Evolutionary conservation across 1,140 invertebrate genomes (phyloP).

Genomic region (Drosophila biarmipes): DNA sequence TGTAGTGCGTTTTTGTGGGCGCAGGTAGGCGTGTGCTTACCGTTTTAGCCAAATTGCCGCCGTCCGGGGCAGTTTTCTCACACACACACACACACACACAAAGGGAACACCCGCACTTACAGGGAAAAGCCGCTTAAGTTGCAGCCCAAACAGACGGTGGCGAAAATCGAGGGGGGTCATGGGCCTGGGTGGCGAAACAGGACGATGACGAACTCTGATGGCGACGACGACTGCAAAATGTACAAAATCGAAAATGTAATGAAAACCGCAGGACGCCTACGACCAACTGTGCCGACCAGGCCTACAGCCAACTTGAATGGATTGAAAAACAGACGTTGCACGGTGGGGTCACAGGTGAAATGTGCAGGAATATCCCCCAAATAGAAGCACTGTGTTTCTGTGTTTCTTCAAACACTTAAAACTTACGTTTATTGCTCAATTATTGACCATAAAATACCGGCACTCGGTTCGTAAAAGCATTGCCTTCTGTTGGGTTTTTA

Average conservation of each 20-base stretch:
- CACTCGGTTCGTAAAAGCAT: constrained; percentile 1
- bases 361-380: constrained; percentile 1
- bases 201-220: constrained; percentile 33
- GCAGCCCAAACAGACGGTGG: constrained; percentile 44
- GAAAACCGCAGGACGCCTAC: constrained; percentile 71
- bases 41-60: constrained; percentile 81
- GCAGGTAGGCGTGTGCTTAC: constrained; percentile 76
- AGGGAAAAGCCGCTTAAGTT: constrained; percentile 76
- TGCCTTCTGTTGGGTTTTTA: neutral
- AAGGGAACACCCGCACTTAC: constrained; percentile 18
- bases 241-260: constrained; percentile 79
- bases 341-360: constrained; percentile 28
- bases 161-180: neutral
- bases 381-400: neutral
- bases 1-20: constrained; percentile 77
- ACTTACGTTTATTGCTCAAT: constrained; percentile 13
- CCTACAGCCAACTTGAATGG: constrained; percentile 48
- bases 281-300: constrained; percentile 45
- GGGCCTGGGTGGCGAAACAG: constrained; percentile 11
- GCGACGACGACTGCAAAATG: constrained; percentile 63
- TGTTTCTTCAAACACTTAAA: neutral
- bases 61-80: constrained; percentile 61
- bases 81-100: constrained; percentile 36
- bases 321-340: constrained; percentile 60
- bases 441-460: constrained; percentile 9